These are phyloP conservation scores for Apocrypta bakeri DNA, from an alignment of 1,140 invertebrate genomes.

Conservation along the genomic window DNA sequence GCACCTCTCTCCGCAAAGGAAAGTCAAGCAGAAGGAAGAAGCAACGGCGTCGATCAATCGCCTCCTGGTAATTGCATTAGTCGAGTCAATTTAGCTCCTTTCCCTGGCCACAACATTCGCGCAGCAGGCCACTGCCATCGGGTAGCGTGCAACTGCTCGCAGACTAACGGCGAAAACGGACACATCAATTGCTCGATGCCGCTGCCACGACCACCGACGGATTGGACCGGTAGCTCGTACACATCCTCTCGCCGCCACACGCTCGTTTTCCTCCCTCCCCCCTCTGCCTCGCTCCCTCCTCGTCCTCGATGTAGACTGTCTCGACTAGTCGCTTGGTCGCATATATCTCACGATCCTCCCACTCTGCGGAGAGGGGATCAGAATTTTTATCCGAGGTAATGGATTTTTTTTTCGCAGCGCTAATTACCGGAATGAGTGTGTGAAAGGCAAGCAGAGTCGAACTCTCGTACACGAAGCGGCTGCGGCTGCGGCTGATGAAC, in stretches of 20 bases:
- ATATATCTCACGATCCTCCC: neutral
- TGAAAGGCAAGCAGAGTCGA: neutral
- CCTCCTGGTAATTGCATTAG: conserved; percentile 42
- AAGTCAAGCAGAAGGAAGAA: neutral
- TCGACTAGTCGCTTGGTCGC: neutral
- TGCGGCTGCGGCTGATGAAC: neutral
- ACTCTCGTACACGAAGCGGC: neutral
- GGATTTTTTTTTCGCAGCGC: conserved; percentile 34
- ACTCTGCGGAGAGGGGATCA: no score
- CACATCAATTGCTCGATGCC: conserved; percentile 36
- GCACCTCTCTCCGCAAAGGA: neutral
- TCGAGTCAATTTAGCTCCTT: conserved; percentile 48
- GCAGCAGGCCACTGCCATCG: neutral
- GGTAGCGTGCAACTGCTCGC: neutral
- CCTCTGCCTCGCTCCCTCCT: neutral
- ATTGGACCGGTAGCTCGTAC: neutral
- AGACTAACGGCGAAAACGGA: conserved; percentile 32
- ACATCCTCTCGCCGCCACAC: no score
- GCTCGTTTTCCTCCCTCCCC: no score
- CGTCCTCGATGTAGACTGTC: neutral
- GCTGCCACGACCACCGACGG: conserved; percentile 6
- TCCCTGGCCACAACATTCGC: neutral
- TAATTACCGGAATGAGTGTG: conserved; percentile 38
- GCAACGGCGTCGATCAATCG: conserved; percentile 25
- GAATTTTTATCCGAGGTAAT: conserved; percentile 43